These are phyloP conservation scores for Danio rerio DNA, from an alignment of 2,113 vertebrate species.

Conservation along the genomic window DNA sequence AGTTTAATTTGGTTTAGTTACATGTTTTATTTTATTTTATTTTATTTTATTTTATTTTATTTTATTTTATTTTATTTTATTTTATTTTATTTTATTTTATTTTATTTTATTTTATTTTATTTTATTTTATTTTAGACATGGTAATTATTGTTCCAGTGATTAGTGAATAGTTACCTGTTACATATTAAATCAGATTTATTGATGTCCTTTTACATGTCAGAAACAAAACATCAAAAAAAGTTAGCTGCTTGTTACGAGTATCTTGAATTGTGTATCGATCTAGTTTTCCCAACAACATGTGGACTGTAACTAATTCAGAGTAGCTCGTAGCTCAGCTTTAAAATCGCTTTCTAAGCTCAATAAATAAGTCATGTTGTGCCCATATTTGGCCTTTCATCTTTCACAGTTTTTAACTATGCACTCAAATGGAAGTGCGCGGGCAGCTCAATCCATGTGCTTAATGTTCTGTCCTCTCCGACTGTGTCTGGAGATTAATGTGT, in stretches of 20 bases:
- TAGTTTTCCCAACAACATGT: neutral
- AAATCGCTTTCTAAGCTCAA: neutral
- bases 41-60: too few relatives aligned
- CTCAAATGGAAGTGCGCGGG: neutral
- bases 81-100: too few relatives aligned
- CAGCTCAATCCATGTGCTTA: conserved; percentile 26
- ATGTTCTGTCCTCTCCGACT: conserved; percentile 21
- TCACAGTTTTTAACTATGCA: neutral
- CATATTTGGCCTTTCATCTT: conserved; percentile 4
- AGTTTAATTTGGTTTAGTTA: too few relatives aligned
- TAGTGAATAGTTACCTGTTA: neutral
- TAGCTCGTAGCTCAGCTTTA: neutral
- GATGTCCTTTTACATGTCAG: neutral
- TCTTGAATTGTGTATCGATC: neutral
- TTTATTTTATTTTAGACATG: too few relatives aligned
- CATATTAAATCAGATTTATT: neutral
- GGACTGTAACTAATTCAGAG: neutral
- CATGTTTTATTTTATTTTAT: too few relatives aligned
- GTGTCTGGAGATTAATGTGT: conserved; percentile 29
- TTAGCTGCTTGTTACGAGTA: neutral
- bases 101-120: too few relatives aligned
- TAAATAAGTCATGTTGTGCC: neutral
- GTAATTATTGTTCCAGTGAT: neutral
- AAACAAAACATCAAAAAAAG: neutral
- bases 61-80: too few relatives aligned